phyloP scores from a whole-genome alignment of 2,113 vertebrate species.

The Maccullochella peelii region DNA sequence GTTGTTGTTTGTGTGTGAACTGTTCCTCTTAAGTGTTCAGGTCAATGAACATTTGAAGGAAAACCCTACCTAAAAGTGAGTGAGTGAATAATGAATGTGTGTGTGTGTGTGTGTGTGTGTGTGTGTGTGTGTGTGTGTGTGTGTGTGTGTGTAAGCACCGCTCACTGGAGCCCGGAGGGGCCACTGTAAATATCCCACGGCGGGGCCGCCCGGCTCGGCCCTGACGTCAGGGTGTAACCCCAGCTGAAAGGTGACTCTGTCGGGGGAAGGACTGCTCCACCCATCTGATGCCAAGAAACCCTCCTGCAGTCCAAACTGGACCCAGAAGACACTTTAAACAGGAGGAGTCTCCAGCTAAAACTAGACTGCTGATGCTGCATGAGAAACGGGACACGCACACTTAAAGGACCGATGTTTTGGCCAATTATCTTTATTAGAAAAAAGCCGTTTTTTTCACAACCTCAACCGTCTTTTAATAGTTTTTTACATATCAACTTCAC shows the following conservation, averaged over 20 bases:
- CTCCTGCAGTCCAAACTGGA: neutral
- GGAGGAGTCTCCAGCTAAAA: neutral
- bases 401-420: too few species aligned
- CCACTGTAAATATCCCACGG: neutral
- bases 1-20: neutral
- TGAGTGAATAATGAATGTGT: conserved; percentile 44
- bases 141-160: conserved; percentile 47
- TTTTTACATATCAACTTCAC: neutral
- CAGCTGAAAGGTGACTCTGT: conserved; percentile 42
- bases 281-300: conserved; percentile 22
- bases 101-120: conserved; percentile 55
- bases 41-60: neutral
- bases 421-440: conserved; percentile 10
- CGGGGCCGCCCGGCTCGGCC: neutral
- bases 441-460: too few species aligned
- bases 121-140: conserved; percentile 58
- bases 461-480: neutral
- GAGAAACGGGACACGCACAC: neutral
- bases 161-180: conserved; percentile 2
- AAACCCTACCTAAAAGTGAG: neutral
- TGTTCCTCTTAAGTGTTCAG: neutral
- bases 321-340: neutral
- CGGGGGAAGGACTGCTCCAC: neutral
- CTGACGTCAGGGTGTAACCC: conserved; percentile 44
- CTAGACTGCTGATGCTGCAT: neutral